Conservation (phyloP, 2,888 invertebrate genomes). For the Drosophila austrosaltans region DNA sequence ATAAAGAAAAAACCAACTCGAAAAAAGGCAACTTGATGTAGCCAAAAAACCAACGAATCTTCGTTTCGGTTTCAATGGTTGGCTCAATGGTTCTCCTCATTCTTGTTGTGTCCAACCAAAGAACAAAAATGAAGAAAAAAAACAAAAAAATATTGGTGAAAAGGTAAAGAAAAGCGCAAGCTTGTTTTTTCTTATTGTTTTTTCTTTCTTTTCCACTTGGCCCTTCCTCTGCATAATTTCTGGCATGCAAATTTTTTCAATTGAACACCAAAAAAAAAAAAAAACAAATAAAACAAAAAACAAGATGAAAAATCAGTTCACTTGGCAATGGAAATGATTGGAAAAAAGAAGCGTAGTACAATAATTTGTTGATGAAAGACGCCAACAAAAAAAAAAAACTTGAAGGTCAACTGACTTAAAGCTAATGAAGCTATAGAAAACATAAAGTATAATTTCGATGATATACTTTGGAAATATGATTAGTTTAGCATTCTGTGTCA, state of each 20-base stretch:
- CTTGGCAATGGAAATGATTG: slow-evolving; percentile 72
- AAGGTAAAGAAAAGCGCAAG: slow-evolving; percentile 57
- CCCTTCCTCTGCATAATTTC: slow-evolving; percentile 70
- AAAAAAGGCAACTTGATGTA: slow-evolving; percentile 32
- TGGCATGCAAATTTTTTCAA: slow-evolving; percentile 77
- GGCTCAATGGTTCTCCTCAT: slow-evolving; percentile 47
- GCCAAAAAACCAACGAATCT: slow-evolving; percentile 62
- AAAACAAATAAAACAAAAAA: slow-evolving; percentile 27
- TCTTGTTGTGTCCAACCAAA: slow-evolving; percentile 43
- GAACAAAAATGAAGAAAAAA: slow-evolving; percentile 19
- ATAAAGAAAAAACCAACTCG: slow-evolving; percentile 19
- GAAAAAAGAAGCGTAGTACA: slow-evolving; percentile 22
- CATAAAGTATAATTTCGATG: too few relatives aligned
- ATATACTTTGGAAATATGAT: too few relatives aligned
- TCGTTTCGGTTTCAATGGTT: slow-evolving; percentile 60
- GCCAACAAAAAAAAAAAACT: background rate
- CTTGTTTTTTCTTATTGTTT: slow-evolving; percentile 50
- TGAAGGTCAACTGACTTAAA: slow-evolving; percentile 3
- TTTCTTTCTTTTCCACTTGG: slow-evolving; percentile 39
- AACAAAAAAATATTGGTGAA: slow-evolving; percentile 2
- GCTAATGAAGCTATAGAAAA: too few relatives aligned
- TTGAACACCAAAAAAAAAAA: slow-evolving; percentile 68
- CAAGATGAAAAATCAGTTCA: slow-evolving; percentile 42
- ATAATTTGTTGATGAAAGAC: slow-evolving; percentile 6
- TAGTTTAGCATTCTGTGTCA: too few relatives aligned